phyloP scores from a whole-genome alignment of 1,140 invertebrate species.

The Scaptomyza graminum region DNA sequence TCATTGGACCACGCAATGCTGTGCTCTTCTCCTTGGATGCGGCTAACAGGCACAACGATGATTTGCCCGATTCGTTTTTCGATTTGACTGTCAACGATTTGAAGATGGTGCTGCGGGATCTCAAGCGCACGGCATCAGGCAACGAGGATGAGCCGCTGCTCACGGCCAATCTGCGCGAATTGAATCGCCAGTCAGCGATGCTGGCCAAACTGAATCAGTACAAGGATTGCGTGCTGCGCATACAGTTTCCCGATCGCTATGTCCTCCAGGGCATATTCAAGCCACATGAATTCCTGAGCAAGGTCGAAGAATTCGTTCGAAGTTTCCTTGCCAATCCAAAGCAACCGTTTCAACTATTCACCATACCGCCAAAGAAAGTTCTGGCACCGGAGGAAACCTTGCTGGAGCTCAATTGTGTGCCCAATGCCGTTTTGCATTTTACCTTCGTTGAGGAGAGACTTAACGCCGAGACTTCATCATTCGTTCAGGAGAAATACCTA shows the following conservation, averaged over 20 bases:
- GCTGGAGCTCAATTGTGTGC: constrained; percentile 89
- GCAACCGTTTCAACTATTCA: constrained; percentile 89
- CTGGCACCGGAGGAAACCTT: constrained; percentile 86
- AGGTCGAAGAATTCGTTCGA: constrained; percentile 89
- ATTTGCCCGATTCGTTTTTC: constrained; percentile 93
- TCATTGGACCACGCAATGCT: constrained; percentile 88
- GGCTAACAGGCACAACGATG: constrained; percentile 85
- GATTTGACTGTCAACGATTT: constrained; percentile 92
- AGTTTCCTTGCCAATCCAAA: constrained; percentile 86
- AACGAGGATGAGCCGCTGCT: constrained; percentile 88
- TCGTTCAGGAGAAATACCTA: constrained; percentile 56
- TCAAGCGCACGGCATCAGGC: constrained; percentile 86
- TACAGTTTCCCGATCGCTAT: constrained; percentile 92
- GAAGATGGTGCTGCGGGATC: constrained; percentile 88
- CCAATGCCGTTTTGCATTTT: constrained; percentile 90
- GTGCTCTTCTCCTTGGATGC: constrained; percentile 88
- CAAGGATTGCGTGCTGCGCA: constrained; percentile 89
- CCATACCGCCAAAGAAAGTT: constrained; percentile 89
- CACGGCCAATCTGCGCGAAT: constrained; percentile 87
- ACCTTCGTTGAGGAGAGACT: constrained; percentile 80
- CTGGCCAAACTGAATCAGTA: constrained; percentile 87
- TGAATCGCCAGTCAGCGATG: constrained; percentile 86
- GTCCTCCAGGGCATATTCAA: constrained; percentile 92
- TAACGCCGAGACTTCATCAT: constrained; percentile 40
- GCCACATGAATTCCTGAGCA: constrained; percentile 88